Evolutionary conservation across 2,888 invertebrate genomes (phyloP).

Genomic region (Pantelozetes paolii): DNA sequence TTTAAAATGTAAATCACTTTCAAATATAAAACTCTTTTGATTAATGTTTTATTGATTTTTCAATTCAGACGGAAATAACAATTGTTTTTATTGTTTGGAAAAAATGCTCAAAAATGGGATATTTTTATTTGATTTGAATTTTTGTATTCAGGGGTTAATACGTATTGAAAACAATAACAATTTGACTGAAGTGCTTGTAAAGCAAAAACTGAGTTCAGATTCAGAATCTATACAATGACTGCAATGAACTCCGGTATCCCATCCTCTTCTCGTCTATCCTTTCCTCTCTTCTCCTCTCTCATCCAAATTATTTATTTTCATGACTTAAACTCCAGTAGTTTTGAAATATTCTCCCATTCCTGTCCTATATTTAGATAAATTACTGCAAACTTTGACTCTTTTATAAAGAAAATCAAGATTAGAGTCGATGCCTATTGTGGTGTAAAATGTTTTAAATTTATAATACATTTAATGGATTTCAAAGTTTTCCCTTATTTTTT

Average conservation of each 20-base stretch:
- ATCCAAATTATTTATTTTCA: constrained; percentile 16
- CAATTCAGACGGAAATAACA: not conserved
- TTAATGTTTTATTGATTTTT: not conserved
- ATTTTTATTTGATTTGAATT: not conserved
- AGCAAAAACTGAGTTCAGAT: no score
- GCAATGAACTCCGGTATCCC: no score
- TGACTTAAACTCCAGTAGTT: constrained; percentile 9
- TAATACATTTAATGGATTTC: not conserved
- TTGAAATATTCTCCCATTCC: not conserved
- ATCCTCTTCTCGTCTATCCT: no score
- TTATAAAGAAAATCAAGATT: not conserved
- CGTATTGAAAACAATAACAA: constrained; percentile 24
- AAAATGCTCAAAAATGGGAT: not conserved
- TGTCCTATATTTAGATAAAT: constrained; percentile 27
- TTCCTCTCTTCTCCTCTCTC: no score
- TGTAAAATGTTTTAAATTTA: not conserved
- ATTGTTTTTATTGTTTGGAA: not conserved
- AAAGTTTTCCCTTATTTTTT: not conserved
- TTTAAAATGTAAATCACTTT: no score
- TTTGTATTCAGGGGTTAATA: not conserved
- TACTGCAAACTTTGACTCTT: constrained; percentile 1
- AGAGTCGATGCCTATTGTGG: not conserved
- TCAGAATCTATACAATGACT: no score
- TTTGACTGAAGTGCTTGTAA: constrained; percentile 17
- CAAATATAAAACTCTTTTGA: no score